Base-by-base conservation (phyloP, 1,140 invertebrate genomes). In the Cydia splendana region DNA sequence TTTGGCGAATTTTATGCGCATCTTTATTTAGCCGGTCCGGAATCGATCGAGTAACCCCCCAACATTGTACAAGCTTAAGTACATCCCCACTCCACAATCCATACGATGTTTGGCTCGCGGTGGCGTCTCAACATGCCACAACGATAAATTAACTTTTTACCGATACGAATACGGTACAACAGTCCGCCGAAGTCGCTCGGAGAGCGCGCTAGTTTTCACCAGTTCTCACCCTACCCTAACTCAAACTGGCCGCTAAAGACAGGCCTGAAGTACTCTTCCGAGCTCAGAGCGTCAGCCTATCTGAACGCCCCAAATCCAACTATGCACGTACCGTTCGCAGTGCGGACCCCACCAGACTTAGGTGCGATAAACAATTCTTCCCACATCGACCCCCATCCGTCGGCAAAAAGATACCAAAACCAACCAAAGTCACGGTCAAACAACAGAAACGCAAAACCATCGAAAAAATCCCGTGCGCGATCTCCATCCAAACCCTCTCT, bases 81-180 rank as follows among this genome's bases (percentile, higher is more conserved):
- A 62, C 57, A 62, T 12, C 57, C 18, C 57, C 20, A 24, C 42
- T 45, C 15, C 67, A 45, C 34, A 10, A 74, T 12, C 34, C 34
- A 74, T 42, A 42, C 71, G 71, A 48, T 74, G 20, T 24, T 24
- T n/a, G 57, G n/a, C 15, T 24, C 57, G 57, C n/a, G 53, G 15
- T 62, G 20, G 7, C 57, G 57, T 82, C 81, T 69, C 82, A 83
- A 80, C 88, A 93, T 89, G 91, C 88, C 77, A 91, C 84, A 81
- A 82, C 88, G 82, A 93, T 91, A 91, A 91, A 89, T 91, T 90
- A 71, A 91, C 88, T 91, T 91, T 93, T 93, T 92, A 86, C 87
- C 57, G 57, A 62, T 62, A 20, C 57, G 57, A 62, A 24, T 18
- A 24, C 57, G 18, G 57, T 24, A 24, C 20, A 84, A 78, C 87